Percentiles rank a stretch among this genome's conserved stretches.
Conservation (phyloP, 2,888 invertebrate species). For the Eutolmus rufibarbis region DNA sequence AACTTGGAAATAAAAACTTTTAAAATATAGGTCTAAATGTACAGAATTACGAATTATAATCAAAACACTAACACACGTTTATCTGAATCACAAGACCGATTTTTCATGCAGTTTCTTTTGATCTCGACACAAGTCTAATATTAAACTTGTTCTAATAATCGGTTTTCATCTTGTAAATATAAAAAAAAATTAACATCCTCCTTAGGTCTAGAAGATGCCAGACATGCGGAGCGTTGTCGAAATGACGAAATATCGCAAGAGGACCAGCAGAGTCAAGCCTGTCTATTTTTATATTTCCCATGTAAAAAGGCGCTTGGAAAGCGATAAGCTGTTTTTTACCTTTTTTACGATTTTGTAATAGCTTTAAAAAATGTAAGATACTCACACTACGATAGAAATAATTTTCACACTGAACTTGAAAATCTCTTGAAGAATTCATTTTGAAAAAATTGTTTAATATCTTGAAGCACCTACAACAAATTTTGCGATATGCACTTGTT, state of each 20-base stretch:
- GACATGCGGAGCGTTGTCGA: background rate
- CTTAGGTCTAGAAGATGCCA: background rate
- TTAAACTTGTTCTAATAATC: background rate
- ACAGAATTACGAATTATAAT: background rate
- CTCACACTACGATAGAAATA: constrained; percentile 12
- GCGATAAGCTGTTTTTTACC: background rate
- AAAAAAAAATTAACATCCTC: background rate
- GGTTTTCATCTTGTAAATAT: background rate
- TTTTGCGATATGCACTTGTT: background rate
- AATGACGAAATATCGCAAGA: background rate
- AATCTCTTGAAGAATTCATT: background rate
- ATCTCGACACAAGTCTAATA: background rate
- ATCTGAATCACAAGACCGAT: background rate
- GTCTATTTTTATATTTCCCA: background rate
- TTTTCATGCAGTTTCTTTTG: background rate
- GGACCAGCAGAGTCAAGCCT: background rate
- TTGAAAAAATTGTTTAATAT: background rate
- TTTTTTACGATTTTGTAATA: background rate
- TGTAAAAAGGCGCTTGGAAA: background rate
- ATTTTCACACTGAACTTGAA: constrained; percentile 25
- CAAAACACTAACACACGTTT: background rate
- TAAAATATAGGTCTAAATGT: background rate
- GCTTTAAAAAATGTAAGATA: background rate
- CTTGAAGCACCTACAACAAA: background rate
- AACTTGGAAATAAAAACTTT: background rate